Base-by-base conservation (phyloP, 2,888 invertebrate genomes). In the Macrosoma leucophasiata region DNA sequence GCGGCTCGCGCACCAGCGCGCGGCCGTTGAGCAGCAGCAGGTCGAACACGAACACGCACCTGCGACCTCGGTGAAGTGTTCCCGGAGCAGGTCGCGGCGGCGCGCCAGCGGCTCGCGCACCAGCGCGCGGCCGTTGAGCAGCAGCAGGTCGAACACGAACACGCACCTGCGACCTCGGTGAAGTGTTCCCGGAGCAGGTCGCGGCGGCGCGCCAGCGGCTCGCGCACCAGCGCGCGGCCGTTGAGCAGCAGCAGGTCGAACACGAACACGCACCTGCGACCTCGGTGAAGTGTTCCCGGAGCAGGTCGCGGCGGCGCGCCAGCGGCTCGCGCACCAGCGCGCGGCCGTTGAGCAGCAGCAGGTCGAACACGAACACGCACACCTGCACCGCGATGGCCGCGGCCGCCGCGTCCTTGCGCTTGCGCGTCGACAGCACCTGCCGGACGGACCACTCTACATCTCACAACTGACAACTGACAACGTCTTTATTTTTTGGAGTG, bases 11-110 rank as follows among this genome's bases (percentile, higher is more conserved):
- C 1, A 98, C 95, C 14, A 98, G 84, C 2, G 97, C 79, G 52
- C 89, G 82, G 0, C 95, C 97, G 82, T 99, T 98, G 7, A 98
- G 84, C 67, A 92, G 97, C 11, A 99, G 84, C 50, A 99, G 79
- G 86, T 99, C 99, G 77, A 99, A 99, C 74, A 97, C 93, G 76
- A 95, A 98, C 15, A 99, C 92, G 65, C 97, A 97, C 41, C 97
- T 52, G 88, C 87, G 0, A 87, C 71, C 64, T 90, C 89, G 37
- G 81, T 78, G 62, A 96, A 94, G 62, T 92, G 78, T 18, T 91
- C 85, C 49, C 86, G 74, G 1, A 98, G 77, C 35, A 95, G 70
- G 12, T 82, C 74, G n/a, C 98, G 85, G 1, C 98, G 84, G 51
- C 89, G 86, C 0, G 82, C 67, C 41, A 98, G 91, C 3, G 96